Conservation (phyloP, 1,140 invertebrate species). For the Papilio glaucus region DNA sequence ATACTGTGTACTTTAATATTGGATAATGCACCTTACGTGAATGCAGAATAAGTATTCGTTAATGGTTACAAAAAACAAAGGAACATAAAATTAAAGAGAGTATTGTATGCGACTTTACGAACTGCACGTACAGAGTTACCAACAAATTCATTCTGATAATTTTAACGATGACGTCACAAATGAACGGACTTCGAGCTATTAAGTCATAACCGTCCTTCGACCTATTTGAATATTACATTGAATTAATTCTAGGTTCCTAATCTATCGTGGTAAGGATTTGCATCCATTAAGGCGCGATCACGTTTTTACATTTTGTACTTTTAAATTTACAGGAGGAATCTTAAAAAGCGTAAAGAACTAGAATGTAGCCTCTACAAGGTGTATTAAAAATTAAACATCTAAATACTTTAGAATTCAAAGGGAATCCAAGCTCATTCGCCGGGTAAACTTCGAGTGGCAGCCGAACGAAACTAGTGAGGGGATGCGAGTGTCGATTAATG, state of each 20-base stretch:
- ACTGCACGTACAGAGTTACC: neutral
- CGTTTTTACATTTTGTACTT: too few species aligned
- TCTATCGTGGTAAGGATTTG: too few species aligned
- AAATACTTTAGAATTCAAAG: too few species aligned
- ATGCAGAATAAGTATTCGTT: neutral
- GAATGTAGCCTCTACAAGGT: too few species aligned
- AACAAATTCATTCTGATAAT: neutral
- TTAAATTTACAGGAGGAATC: too few species aligned
- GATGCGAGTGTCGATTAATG: too few species aligned
- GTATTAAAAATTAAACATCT: too few species aligned
- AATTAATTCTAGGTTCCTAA: neutral
- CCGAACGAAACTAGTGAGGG: too few species aligned
- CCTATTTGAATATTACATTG: neutral
- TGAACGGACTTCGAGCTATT: neutral
- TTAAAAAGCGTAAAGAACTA: too few species aligned
- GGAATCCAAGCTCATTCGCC: too few species aligned
- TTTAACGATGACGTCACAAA: neutral
- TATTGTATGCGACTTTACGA: slow-evolving; percentile 3
- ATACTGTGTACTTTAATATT: neutral
- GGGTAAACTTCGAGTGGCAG: too few species aligned
- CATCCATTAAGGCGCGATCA: too few species aligned
- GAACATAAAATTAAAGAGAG: neutral
- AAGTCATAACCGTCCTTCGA: neutral
- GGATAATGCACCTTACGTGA: neutral
- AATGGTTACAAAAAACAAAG: neutral